Evolutionary conservation across 2,888 invertebrate species (phyloP), one percentile per base, ranked within the genome.

Genomic region (Xestoiulus laeticollis): DNA sequence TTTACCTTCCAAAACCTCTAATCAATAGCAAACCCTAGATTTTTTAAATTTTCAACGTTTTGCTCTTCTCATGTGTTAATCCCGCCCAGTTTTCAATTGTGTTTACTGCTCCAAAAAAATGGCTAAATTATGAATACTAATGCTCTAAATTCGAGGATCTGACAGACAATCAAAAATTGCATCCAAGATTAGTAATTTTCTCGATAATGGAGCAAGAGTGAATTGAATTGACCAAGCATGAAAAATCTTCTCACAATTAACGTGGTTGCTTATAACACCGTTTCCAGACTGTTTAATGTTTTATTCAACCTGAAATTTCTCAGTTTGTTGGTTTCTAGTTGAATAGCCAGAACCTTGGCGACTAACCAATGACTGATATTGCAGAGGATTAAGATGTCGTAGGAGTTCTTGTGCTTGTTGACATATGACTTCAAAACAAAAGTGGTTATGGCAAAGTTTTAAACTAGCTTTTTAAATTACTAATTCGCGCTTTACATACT

Each of bases 11-110:
- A 68, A 68, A 59, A 68, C 26, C 68, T 68, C 22, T 68, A 26
- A 68, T 68, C 68, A 68, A 68, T 26, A 68, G 68, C 22, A 68
- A n/a, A 4, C 59, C 22, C 59, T 59, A 22, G 22, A 22, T 68
- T 68, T 68, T 68, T 68, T 68, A 14, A 8, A 26, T 26, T n/a
- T 68, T 26, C 68, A 26, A 68, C 68, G 68, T 68, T 68, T 68
- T 26, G 26, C 26, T 68, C 68, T 26, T 68, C 26, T 22, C 26
- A 68, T 68, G 68, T 26, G 26, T 68, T 68, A 6, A 68, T 68
- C 68, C 68, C 68, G 26, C 68, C 68, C 68, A 68, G 26, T 68
- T 68, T 68, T 68, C 68, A 68, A 68, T 68, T 68, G 68, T 68
- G 68, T 68, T 68, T 12, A 26, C 68, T 12, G n/a, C 26, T 68